phyloP scores from a whole-genome alignment of 2,797 vertebrate genomes.

The Bradypodion pumilum region DNA sequence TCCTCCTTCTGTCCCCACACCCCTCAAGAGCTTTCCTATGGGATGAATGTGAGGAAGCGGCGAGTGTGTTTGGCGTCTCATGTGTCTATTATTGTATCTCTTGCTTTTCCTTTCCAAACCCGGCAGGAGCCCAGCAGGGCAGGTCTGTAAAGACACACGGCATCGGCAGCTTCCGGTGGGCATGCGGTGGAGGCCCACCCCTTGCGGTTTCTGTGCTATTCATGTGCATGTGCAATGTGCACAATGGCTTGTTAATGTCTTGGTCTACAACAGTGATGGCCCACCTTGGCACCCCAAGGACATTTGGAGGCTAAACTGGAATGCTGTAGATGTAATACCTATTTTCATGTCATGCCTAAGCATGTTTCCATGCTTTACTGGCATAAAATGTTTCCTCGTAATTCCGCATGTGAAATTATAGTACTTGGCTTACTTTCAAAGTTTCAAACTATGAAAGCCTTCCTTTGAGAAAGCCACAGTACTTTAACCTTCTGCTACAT shows the following conservation, averaged over 20 bases:
- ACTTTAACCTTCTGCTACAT: no score
- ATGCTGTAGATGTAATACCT: no score
- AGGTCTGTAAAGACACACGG: constrained; percentile 70
- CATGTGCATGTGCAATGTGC: constrained; percentile 29
- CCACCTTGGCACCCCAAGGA: no score
- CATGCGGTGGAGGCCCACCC: constrained; percentile 71
- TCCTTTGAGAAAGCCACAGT: no score
- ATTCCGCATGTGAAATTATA: no score
- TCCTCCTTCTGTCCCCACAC: constrained; percentile 27
- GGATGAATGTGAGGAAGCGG: constrained; percentile 62
- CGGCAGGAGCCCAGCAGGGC: constrained; percentile 84
- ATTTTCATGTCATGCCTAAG: no score
- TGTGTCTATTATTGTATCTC: constrained; percentile 48
- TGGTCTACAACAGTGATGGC: no score
- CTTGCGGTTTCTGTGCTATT: constrained; percentile 79
- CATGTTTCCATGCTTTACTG: no score
- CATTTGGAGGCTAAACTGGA: no score
- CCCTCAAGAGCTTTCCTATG: constrained; percentile 55
- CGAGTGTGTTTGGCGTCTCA: constrained; percentile 49
- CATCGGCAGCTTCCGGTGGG: constrained; percentile 76
- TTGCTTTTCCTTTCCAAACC: constrained; percentile 48
- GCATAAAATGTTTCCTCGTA: no score
- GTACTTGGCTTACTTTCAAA: no score
- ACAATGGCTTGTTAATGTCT: not conserved
- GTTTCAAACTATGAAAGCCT: no score